Evolutionary conservation across 2,888 invertebrate genomes (phyloP).

Genomic region (Xestia rhomboidea): DNA sequence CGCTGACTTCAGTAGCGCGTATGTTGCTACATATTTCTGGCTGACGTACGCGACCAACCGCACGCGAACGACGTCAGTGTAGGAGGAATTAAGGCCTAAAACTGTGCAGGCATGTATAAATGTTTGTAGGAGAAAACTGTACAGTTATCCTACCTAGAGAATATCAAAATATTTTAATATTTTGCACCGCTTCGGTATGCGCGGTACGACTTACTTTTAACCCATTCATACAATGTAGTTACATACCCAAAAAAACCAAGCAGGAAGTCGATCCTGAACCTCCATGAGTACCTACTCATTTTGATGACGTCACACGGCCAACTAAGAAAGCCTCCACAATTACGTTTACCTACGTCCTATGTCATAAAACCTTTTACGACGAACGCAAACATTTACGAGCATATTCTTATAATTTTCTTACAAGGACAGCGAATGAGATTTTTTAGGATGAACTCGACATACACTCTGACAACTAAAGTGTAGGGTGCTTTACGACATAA

Average conservation of each 20-base stretch:
- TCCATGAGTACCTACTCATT: background rate
- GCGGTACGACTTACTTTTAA: background rate
- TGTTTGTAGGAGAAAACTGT: too few species aligned
- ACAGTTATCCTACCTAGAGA: too few species aligned
- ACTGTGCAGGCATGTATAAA: too few species aligned
- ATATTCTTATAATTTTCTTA: conserved; percentile 48
- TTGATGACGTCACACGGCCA: conserved; percentile 9
- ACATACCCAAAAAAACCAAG: background rate
- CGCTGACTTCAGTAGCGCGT: too few species aligned
- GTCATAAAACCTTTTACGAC: conserved; percentile 55
- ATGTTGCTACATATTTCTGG: too few species aligned
- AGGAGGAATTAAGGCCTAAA: too few species aligned
- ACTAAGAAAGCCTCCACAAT: conserved; percentile 22
- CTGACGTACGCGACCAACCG: too few species aligned
- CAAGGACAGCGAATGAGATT: conserved; percentile 11
- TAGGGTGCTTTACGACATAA: background rate
- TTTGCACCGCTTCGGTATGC: too few species aligned
- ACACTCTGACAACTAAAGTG: background rate
- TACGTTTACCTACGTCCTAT: conserved; percentile 20
- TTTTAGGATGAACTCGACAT: background rate
- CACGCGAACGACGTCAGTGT: too few species aligned
- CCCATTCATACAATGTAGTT: background rate
- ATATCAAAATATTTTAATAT: too few species aligned
- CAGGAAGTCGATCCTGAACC: background rate
- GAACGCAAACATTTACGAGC: conserved; percentile 36